Conservation (phyloP, 2,797 vertebrate genomes). For the Danio jaintianensis region DNA sequence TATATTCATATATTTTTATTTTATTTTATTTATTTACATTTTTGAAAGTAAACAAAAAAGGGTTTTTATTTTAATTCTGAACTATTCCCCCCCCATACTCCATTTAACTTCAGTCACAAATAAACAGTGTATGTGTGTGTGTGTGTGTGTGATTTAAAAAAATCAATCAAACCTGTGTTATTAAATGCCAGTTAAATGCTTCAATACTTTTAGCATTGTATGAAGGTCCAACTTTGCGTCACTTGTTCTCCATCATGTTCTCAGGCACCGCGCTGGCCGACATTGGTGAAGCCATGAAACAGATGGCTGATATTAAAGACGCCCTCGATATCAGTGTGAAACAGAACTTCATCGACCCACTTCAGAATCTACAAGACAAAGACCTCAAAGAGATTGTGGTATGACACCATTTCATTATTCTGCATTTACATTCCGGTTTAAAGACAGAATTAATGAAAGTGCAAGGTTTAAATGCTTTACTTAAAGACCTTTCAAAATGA, state of each 20-base stretch:
- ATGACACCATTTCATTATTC: not conserved
- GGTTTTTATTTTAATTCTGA: too few species aligned
- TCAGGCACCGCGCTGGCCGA: constrained; percentile 85
- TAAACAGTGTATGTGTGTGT: too few species aligned
- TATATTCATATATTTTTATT: too few species aligned
- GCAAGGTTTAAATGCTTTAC: not conserved
- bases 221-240: not conserved
- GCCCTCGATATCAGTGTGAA: constrained; percentile 92
- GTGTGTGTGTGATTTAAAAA: too few species aligned
- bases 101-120: too few species aligned
- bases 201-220: not conserved
- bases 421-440: not conserved
- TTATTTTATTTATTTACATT: too few species aligned
- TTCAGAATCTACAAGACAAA: constrained; percentile 92
- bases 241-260: constrained; percentile 11
- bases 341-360: constrained; percentile 93
- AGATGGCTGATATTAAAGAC: constrained; percentile 94
- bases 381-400: constrained; percentile 95
- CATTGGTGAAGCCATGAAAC: constrained; percentile 90
- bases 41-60: too few species aligned
- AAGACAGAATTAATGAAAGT: not conserved
- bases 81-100: too few species aligned
- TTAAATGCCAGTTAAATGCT: not conserved
- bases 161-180: too few species aligned
- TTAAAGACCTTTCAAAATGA: not conserved